Percentiles rank a stretch among this genome's conserved stretches.
Evolutionary conservation across 1,140 invertebrate species (phyloP).

Genomic region (Formica selysi): DNA sequence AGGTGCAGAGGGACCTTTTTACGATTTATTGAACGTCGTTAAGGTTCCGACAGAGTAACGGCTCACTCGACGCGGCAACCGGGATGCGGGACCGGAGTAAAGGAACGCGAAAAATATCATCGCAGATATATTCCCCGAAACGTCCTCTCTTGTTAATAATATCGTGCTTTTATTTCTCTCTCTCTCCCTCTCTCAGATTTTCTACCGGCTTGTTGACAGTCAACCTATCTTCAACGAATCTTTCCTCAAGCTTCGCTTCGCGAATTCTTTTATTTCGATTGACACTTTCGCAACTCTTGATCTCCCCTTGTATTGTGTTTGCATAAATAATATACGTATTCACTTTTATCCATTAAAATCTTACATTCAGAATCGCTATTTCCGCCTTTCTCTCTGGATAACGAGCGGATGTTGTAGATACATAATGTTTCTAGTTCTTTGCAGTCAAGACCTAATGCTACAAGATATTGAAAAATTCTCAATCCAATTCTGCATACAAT

Average conservation of each 20-base stretch:
- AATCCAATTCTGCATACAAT: slow-evolving; percentile 33
- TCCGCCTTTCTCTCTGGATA: slow-evolving; percentile 40
- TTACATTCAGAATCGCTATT: neutral
- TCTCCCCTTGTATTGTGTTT: slow-evolving; percentile 25
- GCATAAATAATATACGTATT: neutral
- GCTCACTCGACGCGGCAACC: slow-evolving; percentile 30
- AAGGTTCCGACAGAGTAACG: slow-evolving; percentile 19
- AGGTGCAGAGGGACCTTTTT: slow-evolving; percentile 50
- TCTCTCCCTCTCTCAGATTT: neutral
- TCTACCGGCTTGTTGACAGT: neutral
- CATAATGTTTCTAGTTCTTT: neutral
- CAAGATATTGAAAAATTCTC: slow-evolving; percentile 37
- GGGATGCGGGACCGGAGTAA: neutral
- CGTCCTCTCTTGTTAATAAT: neutral
- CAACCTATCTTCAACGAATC: neutral
- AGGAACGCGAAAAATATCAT: slow-evolving; percentile 37
- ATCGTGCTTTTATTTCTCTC: neutral
- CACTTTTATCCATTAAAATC: slow-evolving; percentile 12
- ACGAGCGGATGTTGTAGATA: slow-evolving; percentile 19
- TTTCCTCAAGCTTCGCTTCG: neutral
- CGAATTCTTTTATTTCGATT: neutral
- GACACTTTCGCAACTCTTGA: slow-evolving; percentile 2
- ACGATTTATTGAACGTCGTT: slow-evolving; percentile 68
- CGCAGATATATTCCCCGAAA: neutral
- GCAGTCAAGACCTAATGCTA: slow-evolving; percentile 18